phyloP scores from a whole-genome alignment of 2,113 vertebrate species.

The Pelusios castaneus region DNA sequence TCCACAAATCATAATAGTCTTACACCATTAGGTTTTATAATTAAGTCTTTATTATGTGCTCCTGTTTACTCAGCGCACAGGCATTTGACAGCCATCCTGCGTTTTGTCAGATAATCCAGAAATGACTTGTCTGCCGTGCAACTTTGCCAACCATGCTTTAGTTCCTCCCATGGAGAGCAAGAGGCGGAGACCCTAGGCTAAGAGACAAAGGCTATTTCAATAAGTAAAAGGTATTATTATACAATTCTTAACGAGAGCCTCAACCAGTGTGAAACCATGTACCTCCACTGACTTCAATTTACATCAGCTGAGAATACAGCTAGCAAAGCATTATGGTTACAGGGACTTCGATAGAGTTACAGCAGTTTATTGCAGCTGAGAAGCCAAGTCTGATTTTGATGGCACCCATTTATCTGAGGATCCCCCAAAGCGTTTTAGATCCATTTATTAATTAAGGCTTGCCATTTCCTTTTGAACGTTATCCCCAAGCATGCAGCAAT shows the following conservation, averaged over 20 bases:
- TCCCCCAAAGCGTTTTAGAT: accelerated
- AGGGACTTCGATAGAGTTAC: accelerated
- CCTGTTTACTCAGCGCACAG: conserved; percentile 34
- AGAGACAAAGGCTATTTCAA: neutral
- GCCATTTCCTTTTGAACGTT: neutral
- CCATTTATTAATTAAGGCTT: neutral
- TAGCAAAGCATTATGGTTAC: accelerated
- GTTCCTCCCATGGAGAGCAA: accelerated
- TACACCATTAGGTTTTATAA: conserved; percentile 59
- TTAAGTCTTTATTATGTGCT: neutral
- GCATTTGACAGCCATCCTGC: neutral
- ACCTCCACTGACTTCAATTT: accelerated
- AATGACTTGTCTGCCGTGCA: accelerated
- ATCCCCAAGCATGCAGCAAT: accelerated
- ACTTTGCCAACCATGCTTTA: accelerated
- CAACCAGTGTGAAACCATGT: accelerated
- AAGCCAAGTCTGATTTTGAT: accelerated
- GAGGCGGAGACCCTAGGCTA: accelerated
- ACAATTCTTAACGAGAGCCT: accelerated
- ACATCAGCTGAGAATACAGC: accelerated
- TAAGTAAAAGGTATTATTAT: no score
- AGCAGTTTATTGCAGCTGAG: accelerated
- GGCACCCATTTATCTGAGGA: accelerated
- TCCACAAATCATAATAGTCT: conserved; percentile 51
- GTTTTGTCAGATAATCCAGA: neutral